Evolutionary conservation across 2,113 vertebrate species (phyloP).

Genomic region (Anolis carolinensis): DNA sequence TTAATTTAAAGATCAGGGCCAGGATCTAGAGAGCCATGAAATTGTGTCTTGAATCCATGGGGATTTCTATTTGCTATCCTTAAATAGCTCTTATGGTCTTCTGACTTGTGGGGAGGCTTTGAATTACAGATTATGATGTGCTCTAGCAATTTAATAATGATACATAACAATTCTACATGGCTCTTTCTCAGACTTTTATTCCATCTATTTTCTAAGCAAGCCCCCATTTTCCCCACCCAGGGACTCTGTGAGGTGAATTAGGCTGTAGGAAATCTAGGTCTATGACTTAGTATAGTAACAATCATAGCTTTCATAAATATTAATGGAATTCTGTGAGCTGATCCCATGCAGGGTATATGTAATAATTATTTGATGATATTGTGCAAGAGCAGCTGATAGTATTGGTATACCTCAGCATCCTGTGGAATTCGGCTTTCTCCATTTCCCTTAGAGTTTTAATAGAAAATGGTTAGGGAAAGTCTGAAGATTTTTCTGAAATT

Average conservation of each 20-base stretch:
- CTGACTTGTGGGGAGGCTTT: neutral
- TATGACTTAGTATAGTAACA: neutral
- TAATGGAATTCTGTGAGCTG: neutral
- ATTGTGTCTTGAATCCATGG: neutral
- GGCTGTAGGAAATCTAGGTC: neutral
- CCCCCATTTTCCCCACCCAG: neutral
- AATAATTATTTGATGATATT: neutral
- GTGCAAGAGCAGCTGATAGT: neutral
- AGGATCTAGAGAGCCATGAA: neutral
- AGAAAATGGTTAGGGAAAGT: neutral
- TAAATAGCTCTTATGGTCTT: neutral
- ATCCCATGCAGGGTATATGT: neutral
- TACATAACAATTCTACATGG: too few relatives aligned
- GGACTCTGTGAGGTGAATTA: neutral
- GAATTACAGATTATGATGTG: neutral
- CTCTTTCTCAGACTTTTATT: neutral
- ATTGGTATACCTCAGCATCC: neutral
- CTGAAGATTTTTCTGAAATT: neutral
- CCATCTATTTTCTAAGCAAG: neutral
- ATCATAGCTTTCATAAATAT: neutral
- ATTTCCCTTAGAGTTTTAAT: neutral
- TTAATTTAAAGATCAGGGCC: neutral
- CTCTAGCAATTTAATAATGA: neutral
- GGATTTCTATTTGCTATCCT: neutral
- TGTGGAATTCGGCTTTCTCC: neutral